A percentile compares a stretch with the other conserved stretches of the same genome.
Conservation (phyloP, 1,140 invertebrate species). For the Drosophila baimaii region DNA sequence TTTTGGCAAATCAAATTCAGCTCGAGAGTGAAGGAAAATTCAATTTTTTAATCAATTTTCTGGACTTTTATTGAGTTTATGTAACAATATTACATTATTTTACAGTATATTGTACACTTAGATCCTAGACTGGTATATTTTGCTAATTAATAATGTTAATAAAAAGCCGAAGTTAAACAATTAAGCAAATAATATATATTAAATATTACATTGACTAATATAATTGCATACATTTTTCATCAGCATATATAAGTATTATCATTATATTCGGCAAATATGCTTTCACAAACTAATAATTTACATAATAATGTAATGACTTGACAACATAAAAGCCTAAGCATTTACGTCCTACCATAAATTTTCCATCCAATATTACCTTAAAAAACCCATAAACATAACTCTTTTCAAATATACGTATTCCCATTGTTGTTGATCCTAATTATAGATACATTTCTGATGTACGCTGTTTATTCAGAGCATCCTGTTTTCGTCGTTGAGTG, state of each 20-base stretch:
- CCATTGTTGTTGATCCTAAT: conserved; percentile 18
- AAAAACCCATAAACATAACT: conserved; percentile 8
- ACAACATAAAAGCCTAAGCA: background rate
- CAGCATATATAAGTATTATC: background rate
- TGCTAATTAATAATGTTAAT: background rate
- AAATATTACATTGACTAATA: background rate
- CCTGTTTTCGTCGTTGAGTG: background rate
- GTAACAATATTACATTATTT: background rate
- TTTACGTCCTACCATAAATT: background rate
- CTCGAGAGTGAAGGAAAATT: background rate
- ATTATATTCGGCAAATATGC: background rate
- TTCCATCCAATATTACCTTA: background rate
- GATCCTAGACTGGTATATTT: background rate
- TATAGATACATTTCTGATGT: conserved; percentile 2
- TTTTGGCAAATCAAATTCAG: conserved; percentile 13
- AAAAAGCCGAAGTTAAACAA: too few species aligned
- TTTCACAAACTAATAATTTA: background rate
- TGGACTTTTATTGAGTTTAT: background rate
- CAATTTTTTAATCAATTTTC: background rate
- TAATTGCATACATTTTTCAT: background rate
- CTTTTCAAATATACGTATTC: background rate
- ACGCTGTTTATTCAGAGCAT: conserved; percentile 3
- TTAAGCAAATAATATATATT: too few species aligned
- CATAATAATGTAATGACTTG: background rate
- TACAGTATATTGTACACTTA: background rate